These are phyloP conservation scores for Agrilus biguttatus DNA, from an alignment of 2,888 invertebrate species.

Conservation along the genomic window DNA sequence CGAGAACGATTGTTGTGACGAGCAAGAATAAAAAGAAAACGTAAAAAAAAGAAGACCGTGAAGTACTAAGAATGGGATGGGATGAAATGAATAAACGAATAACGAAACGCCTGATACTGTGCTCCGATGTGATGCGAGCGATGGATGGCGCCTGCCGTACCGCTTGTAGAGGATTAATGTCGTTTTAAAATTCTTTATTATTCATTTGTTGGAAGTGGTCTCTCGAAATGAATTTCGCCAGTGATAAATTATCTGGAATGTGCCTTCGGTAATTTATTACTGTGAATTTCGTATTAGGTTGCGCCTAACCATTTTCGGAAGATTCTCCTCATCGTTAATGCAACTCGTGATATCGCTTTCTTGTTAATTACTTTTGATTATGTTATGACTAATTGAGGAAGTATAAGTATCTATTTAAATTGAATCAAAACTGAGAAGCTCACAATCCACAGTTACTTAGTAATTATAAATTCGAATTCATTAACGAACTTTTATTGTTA, in stretches of 20 bases:
- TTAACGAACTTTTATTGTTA: no score
- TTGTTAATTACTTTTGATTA: no score
- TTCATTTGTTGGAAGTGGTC: constrained; percentile 10
- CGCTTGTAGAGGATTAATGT: constrained; percentile 7
- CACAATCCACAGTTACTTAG: no score
- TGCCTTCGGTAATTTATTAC: constrained; percentile 7
- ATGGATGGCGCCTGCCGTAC: neutral
- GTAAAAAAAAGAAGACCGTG: constrained; percentile 2
- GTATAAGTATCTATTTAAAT: no score
- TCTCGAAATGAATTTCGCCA: constrained; percentile 10
- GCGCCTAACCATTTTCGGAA: constrained; percentile 6
- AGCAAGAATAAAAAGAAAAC: constrained; percentile 2
- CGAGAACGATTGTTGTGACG: neutral
- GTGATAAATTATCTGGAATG: constrained; percentile 10
- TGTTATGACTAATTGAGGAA: no score
- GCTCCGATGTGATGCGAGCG: neutral
- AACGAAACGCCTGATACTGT: constrained; percentile 6
- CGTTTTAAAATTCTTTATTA: constrained; percentile 11
- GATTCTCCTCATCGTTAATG: no score
- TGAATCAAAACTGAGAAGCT: no score
- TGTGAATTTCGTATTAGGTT: constrained; percentile 6
- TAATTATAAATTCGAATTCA: no score
- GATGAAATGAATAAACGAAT: no score
- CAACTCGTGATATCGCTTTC: no score
- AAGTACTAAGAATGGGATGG: no score